Conservation (phyloP, 2,113 vertebrate species). For the Vimba vimba region DNA sequence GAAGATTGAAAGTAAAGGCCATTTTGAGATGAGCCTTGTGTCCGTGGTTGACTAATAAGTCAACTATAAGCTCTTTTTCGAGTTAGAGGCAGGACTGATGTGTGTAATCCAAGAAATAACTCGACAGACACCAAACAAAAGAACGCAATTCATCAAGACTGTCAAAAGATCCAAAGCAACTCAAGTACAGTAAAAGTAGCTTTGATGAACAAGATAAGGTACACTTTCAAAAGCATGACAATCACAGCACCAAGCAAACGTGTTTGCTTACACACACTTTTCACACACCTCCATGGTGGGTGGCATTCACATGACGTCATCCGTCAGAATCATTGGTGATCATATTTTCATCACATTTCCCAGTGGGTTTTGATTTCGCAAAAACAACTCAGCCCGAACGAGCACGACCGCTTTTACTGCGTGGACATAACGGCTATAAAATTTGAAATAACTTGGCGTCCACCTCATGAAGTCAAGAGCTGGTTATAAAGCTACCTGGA, state of each 20-base stretch:
- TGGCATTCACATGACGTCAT: slow-evolving; percentile 36
- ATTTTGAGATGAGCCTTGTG: neutral
- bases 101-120: too few species aligned
- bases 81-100: too few species aligned
- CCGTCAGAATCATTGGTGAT: neutral
- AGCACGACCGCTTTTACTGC: slow-evolving; percentile 38
- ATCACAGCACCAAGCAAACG: slow-evolving; percentile 1
- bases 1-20: neutral
- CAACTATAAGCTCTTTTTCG: neutral
- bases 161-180: slow-evolving; percentile 9
- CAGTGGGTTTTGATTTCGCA: slow-evolving; percentile 5
- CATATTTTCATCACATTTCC: slow-evolving; percentile 30
- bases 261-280: neutral
- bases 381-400: slow-evolving; percentile 20
- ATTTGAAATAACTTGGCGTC: slow-evolving; percentile 23
- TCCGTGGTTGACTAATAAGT: neutral
- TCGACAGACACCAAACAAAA: neutral
- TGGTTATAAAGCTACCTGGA: slow-evolving; percentile 42
- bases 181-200: neutral
- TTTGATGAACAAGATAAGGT: neutral
- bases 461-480: neutral
- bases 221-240: neutral
- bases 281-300: neutral
- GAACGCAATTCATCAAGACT: neutral
- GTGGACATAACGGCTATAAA: neutral